Percentiles rank a stretch among this genome's conserved stretches.
phyloP scores from a whole-genome alignment of 1,140 invertebrate species.

The Drosophila ogumai region DNA sequence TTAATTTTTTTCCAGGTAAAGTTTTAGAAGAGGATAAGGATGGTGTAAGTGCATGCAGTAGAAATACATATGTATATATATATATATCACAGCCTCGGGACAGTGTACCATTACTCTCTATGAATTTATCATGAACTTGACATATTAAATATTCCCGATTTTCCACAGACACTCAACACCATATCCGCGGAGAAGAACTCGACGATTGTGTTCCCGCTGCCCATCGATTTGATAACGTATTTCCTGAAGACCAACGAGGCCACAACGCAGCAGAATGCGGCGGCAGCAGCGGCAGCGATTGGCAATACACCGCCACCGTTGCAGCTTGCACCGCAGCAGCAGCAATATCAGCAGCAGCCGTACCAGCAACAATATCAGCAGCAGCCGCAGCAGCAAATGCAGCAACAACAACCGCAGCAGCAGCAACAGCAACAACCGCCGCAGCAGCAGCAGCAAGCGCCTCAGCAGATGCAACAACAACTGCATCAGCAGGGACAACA shows the following conservation, averaged over 20 bases:
- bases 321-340: slow-evolving; percentile 47
- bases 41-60: neutral
- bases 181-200: slow-evolving; percentile 99
- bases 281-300: slow-evolving; percentile 55
- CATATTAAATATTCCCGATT: slow-evolving; percentile 9
- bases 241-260: slow-evolving; percentile 87
- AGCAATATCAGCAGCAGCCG: slow-evolving; percentile 40
- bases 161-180: slow-evolving; percentile 93
- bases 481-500: slow-evolving; percentile 56
- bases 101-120: neutral
- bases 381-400: slow-evolving; percentile 34
- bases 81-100: no score
- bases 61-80: no score
- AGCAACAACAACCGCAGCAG: slow-evolving; percentile 20
- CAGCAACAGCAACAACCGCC: slow-evolving; percentile 26
- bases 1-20: neutral
- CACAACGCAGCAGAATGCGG: slow-evolving; percentile 64
- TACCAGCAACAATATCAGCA: slow-evolving; percentile 28
- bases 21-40: neutral
- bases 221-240: slow-evolving; percentile 94
- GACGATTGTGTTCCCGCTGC: slow-evolving; percentile 98
- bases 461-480: slow-evolving; percentile 17
- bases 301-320: slow-evolving; percentile 53
- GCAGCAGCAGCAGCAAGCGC: slow-evolving; percentile 24
- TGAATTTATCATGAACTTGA: neutral